Percentiles rank a stretch among this genome's conserved stretches.
These are phyloP conservation scores for Coryphaenoides rupestris DNA, from an alignment of 2,113 vertebrate genomes.

Conservation along the genomic window DNA sequence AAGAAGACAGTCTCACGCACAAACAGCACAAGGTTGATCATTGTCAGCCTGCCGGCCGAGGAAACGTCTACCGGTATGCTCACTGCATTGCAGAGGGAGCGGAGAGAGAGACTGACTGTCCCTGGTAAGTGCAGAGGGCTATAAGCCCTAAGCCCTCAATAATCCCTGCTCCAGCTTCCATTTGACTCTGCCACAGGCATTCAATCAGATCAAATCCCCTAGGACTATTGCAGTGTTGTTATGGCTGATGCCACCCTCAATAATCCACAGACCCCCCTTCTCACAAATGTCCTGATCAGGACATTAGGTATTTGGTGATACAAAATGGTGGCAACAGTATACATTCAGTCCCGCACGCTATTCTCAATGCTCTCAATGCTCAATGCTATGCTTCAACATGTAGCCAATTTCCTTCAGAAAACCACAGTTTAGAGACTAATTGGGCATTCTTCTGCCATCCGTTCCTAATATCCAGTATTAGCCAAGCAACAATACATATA, in stretches of 20 bases:
- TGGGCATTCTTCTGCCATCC: too few species aligned
- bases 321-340: neutral
- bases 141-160: constrained; percentile 62
- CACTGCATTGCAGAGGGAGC: constrained; percentile 33
- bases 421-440: too few species aligned
- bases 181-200: constrained; percentile 44
- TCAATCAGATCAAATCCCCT: constrained; percentile 60
- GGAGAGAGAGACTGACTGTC: constrained; percentile 43
- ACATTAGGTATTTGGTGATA: neutral
- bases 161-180: constrained; percentile 64
- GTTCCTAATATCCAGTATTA: too few species aligned
- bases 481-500: too few species aligned
- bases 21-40: constrained; percentile 18
- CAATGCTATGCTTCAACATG: neutral
- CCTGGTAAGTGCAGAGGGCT: constrained; percentile 32
- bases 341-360: neutral
- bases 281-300: neutral
- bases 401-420: too few species aligned
- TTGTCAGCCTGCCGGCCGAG: constrained; percentile 26
- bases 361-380: constrained; percentile 10
- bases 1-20: constrained; percentile 17
- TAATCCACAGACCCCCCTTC: constrained; percentile 24
- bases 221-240: constrained; percentile 31
- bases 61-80: constrained; percentile 42
- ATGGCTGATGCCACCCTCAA: constrained; percentile 8